phyloP scores from a whole-genome alignment of 2,797 vertebrate genomes.

The Xiphorhynchus erythropygius region DNA sequence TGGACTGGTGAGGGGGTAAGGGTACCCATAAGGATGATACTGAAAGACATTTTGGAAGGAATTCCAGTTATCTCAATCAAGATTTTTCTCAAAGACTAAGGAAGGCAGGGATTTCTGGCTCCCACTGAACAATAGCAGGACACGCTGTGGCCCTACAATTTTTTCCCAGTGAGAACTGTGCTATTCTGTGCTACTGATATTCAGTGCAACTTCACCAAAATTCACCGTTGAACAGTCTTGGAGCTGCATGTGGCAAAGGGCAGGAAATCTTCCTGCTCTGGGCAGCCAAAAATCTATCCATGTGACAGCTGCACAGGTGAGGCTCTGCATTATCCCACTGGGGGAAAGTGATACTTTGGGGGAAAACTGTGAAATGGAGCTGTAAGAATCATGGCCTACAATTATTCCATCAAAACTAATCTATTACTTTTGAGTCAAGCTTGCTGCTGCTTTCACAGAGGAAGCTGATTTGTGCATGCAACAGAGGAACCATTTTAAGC shows the following conservation, averaged over 20 bases:
- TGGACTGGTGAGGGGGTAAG: not conserved
- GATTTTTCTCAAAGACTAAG: not conserved
- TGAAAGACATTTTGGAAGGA: not conserved
- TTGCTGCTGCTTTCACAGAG: slow-evolving; percentile 30
- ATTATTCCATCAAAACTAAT: not conserved
- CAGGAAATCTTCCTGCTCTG: not conserved
- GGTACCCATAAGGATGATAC: not conserved
- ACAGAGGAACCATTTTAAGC: slow-evolving; percentile 49
- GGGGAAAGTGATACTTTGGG: not conserved
- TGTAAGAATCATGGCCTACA: not conserved
- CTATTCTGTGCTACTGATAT: not conserved
- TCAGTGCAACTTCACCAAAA: not conserved
- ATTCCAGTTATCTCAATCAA: not conserved
- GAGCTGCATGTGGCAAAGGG: not conserved
- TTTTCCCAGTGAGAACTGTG: not conserved
- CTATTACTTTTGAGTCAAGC: not conserved
- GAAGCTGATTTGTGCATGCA: slow-evolving; percentile 30
- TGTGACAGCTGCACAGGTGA: not conserved
- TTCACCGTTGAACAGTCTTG: not conserved
- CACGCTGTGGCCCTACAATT: accelerated
- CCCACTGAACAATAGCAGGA: not conserved
- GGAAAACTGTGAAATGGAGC: not conserved
- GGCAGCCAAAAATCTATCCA: not conserved
- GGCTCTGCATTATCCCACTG: not conserved
- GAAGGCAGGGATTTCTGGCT: not conserved